Percentiles rank a stretch among this genome's conserved stretches.
phyloP scores from a whole-genome alignment of 2,888 invertebrate genomes.

The Tridacna crocea region DNA sequence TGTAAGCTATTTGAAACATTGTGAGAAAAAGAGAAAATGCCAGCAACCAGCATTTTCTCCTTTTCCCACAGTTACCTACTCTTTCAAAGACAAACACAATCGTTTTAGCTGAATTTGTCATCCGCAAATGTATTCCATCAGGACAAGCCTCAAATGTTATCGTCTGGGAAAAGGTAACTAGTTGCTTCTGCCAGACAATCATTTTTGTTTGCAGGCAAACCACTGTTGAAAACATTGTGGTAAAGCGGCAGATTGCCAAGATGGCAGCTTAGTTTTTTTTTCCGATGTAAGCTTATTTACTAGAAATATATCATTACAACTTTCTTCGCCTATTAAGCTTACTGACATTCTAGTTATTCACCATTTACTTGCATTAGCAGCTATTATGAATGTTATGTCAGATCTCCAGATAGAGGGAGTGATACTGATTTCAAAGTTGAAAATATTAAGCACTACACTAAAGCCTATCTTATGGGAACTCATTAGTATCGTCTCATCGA shows the following conservation, averaged over 20 bases:
- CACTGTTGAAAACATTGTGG: no score
- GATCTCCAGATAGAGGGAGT: not conserved
- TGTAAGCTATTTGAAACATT: not conserved
- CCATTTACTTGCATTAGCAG: no score
- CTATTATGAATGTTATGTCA: no score
- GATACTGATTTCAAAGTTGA: not conserved
- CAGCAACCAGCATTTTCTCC: not conserved
- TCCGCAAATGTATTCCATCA: not conserved
- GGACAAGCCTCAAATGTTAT: not conserved
- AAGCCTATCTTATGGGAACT: not conserved
- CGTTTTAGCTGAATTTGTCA: not conserved
- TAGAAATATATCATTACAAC: no score
- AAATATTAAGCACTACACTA: not conserved
- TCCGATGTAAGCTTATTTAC: no score
- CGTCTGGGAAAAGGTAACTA: not conserved
- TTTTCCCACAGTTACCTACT: not conserved
- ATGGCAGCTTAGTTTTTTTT: no score
- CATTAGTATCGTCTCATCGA: not conserved
- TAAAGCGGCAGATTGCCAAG: no score
- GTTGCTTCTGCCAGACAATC: no score
- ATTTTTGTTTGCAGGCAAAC: no score
- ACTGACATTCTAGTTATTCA: no score
- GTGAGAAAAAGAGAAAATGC: conserved; percentile 1
- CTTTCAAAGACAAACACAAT: not conserved
- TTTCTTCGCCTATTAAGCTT: no score